Conservation (phyloP, 2,113 vertebrate genomes). For the Crotalus horridus region DNA sequence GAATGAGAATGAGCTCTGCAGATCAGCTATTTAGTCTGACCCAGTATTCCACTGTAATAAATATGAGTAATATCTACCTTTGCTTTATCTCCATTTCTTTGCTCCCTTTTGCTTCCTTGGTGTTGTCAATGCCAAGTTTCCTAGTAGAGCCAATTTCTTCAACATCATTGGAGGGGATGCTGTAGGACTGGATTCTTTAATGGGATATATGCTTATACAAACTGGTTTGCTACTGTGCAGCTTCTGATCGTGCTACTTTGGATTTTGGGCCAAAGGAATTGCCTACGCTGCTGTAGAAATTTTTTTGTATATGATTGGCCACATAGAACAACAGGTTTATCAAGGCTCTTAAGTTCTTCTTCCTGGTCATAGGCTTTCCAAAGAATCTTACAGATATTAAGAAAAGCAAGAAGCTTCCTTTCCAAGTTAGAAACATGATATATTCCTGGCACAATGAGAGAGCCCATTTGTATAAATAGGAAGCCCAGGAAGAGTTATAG, state of each 20-base stretch:
- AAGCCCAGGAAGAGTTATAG: not conserved
- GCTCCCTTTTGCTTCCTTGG: not conserved
- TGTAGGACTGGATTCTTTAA: not conserved
- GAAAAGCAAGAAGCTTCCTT: not conserved
- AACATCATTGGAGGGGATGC: not conserved
- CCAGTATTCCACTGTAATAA: not conserved
- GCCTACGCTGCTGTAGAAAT: not conserved
- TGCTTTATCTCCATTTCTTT: not conserved
- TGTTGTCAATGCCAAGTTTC: not conserved
- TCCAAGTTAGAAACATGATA: too few species aligned
- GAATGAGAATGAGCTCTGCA: not conserved
- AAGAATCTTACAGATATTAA: not conserved
- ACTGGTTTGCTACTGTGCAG: not conserved
- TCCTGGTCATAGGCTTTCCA: not conserved
- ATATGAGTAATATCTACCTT: not conserved
- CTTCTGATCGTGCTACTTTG: not conserved
- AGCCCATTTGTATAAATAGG: not conserved
- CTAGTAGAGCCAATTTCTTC: not conserved
- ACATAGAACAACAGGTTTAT: not conserved
- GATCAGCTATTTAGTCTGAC: not conserved
- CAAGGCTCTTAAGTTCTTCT: not conserved
- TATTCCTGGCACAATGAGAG: not conserved
- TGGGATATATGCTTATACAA: not conserved
- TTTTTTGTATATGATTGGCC: not conserved
- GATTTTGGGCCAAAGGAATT: not conserved